Conservation (phyloP, 2,888 invertebrate species). For the Crioceris asparagi region DNA sequence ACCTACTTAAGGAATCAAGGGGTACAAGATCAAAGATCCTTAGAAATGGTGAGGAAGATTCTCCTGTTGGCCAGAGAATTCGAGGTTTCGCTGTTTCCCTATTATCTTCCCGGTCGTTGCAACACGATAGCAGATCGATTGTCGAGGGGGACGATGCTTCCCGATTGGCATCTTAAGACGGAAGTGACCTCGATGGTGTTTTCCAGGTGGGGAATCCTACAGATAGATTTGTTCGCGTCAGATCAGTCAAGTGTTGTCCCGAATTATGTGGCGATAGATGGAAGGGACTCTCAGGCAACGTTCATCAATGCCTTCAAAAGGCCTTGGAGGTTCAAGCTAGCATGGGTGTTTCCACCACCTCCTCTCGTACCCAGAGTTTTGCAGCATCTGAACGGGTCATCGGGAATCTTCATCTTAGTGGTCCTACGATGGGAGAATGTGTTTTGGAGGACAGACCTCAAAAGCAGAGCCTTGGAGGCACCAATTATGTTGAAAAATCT, state of each 20-base stretch:
- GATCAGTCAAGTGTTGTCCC: constrained; percentile 14
- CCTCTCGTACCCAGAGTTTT: constrained; percentile 14
- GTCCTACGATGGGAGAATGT: constrained; percentile 20
- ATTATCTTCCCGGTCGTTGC: constrained; percentile 12
- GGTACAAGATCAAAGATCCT: constrained; percentile 9
- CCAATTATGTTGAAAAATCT: constrained; percentile 14
- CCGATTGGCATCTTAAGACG: constrained; percentile 16
- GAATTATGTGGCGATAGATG: constrained; percentile 10
- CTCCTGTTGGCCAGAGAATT: constrained; percentile 1
- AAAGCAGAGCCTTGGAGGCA: constrained; percentile 22
- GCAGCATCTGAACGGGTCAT: constrained; percentile 19
- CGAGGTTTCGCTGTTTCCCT: background rate
- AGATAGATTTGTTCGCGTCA: constrained; percentile 16
- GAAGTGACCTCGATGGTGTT: constrained; percentile 8
- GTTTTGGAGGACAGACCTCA: constrained; percentile 27
- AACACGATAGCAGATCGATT: constrained; percentile 19
- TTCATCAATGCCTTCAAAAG: constrained; percentile 18
- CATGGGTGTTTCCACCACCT: constrained; percentile 28
- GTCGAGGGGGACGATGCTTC: constrained; percentile 9
- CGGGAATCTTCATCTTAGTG: constrained; percentile 21
- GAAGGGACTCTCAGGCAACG: constrained; percentile 8
- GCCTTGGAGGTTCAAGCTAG: constrained; percentile 13
- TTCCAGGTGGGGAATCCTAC: constrained; percentile 14
- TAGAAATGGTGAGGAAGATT: background rate
- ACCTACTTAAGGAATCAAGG: constrained; percentile 10